Base-by-base conservation (phyloP, 1,140 invertebrate genomes). In the Bradysia coprophila region DNA sequence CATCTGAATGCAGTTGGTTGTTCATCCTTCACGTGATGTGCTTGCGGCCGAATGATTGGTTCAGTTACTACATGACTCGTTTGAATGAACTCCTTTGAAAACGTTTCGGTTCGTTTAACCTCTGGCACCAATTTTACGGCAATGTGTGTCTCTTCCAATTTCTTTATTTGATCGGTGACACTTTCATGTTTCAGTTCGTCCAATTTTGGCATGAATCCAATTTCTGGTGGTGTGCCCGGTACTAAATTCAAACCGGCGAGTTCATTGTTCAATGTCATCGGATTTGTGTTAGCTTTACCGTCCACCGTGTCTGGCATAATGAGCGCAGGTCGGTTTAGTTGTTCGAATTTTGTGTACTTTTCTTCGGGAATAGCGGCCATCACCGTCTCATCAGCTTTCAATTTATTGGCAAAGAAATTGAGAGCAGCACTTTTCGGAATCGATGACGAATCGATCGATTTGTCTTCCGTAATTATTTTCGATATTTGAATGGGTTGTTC, bases 141-240 rank as follows among this genome's bases (percentile, higher is more conserved):
- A 38, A 67, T 69, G 45, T 72, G 71, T 16, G 66, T 68, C 45
- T 76, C 73, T 50, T 77, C 73, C 13, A 77, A 56, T 51, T 70
- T 69, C 51, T 71, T 76, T 2, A 76, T 71, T 49, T 72, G 71
- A 16, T 73, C 61, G 16, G 67, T 66, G 11, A 79, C 63, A 20
- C 73, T 66, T 40, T 72, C 69, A 47, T 62, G 63, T 44, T 62
- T 54, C 22, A 54, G 43, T 10, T 60, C 59, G 13, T 65, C 64
- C 0, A 56, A 47, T 49, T 73, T 76, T 2, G 75, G 70, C 21
- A 69, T 68, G 46, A 67, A 80, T 28, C 71, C 71, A 16, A 80
- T 76, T 60, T 80, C 73, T n/a, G 78, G 76, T 9, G 77, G 76
- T 20, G 78, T 72, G 53, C 78, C 79, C 1, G 78, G 78, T 42